Base-by-base conservation (phyloP, 2,797 vertebrate genomes). In the Gephyroberyx darwinii region DNA sequence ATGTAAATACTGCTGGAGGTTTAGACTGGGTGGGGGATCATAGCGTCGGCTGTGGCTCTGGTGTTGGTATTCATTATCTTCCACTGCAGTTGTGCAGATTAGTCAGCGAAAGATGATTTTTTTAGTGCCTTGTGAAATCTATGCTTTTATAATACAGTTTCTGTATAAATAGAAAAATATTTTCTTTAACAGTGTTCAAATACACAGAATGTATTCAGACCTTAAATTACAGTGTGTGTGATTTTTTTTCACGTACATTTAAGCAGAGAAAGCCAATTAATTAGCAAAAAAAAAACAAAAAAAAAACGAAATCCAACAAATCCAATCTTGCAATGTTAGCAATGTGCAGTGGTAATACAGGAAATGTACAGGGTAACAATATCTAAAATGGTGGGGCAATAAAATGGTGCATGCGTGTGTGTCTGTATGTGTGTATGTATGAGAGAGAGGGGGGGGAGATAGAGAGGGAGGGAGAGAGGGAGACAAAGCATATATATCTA, bases 1-100 rank as follows among this genome's bases (percentile, higher is more conserved):
- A 91, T 93, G 89, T 92, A 92, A 93, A 93, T 92, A 90, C 87
- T 87, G 87, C 86, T 84, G 84, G 92, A 90, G 90, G 90, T 92
- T 92, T 90, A 90, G 86, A 83, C 86, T 71, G 86, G 84, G 87
- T 78, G 66, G 77, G 83, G 88, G 86, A 87, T 91, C 87, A 87
- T n/a, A 78, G 80, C 62, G 73, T 80, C 83, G 82, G 69, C 88
- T 87, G 82, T 57, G 83, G 82, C 87, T 90, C 86, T 70, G 72
- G 77, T 47, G 86, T 73, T 81, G 84, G 80, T 78, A 86, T 91
- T 91, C 86, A 92, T 92, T 90, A 92, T 92, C 91, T 89, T 82
- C 84, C 51, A 43, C 86, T 83, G 88, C 90, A 90, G 88, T 90
- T 19, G 72, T 77, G 86, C 81, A 92, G 91, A 93, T 93, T 92